Conservation (phyloP, 2,797 vertebrate genomes). For the Presbytis comata region DNA sequence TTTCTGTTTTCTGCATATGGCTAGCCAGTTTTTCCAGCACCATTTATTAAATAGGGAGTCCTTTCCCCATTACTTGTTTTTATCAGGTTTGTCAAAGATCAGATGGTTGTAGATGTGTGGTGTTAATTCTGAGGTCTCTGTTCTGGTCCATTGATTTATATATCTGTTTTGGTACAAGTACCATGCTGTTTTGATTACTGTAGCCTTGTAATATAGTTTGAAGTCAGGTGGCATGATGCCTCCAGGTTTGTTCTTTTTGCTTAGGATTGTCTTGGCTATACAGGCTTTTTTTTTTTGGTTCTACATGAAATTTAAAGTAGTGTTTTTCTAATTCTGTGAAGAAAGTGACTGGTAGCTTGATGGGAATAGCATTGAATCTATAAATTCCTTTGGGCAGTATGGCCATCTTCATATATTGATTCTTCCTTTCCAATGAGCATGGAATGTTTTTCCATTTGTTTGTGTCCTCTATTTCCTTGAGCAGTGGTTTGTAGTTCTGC, state of each 20-base stretch:
- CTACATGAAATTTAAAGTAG: background rate
- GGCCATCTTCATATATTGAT: background rate
- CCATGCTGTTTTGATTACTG: background rate
- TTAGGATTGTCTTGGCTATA: background rate
- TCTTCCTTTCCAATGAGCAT: background rate
- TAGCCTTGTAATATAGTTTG: background rate
- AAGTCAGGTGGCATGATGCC: background rate
- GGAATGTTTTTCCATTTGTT: background rate
- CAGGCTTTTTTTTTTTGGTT: background rate
- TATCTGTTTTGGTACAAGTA: background rate
- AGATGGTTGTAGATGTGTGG: background rate
- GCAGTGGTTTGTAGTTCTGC: background rate
- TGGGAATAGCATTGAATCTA: background rate
- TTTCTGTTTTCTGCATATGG: background rate
- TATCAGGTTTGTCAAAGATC: background rate
- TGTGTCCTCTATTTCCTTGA: background rate
- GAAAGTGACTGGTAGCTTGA: background rate
- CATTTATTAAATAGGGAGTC: background rate
- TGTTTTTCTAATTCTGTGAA: background rate
- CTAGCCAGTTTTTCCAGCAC: background rate
- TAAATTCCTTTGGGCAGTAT: background rate
- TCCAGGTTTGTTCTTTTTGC: background rate
- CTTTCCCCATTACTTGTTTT: background rate
- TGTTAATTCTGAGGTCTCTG: background rate
- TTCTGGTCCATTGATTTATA: background rate